These are phyloP conservation scores for Tipula confusa DNA, from an alignment of 2,888 invertebrate genomes.

Conservation along the genomic window DNA sequence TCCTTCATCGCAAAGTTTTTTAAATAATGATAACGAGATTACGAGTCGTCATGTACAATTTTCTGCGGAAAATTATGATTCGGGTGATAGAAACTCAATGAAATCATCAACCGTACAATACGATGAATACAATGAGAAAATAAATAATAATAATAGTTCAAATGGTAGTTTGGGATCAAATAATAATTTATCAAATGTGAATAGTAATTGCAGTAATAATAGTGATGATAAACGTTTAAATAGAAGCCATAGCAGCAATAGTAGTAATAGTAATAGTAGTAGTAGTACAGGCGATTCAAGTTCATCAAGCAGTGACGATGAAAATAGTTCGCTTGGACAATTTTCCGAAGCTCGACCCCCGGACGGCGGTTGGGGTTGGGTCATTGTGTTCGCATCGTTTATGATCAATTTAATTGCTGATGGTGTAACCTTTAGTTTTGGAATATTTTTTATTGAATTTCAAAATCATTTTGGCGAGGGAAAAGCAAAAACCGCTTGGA, in stretches of 20 bases:
- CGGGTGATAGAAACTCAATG: background rate
- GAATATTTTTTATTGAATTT: conserved; percentile 82
- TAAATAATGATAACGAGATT: conserved; percentile 26
- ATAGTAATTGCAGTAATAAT: conserved; percentile 20
- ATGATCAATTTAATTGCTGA: conserved; percentile 87
- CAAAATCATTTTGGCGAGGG: conserved; percentile 78
- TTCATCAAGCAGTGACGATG: conserved; percentile 52
- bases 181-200: conserved; percentile 21
- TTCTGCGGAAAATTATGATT: background rate
- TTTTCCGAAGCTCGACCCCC: conserved; percentile 68
- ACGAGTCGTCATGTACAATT: conserved; percentile 28
- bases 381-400: conserved; percentile 83
- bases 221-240: conserved; percentile 25
- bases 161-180: conserved; percentile 20
- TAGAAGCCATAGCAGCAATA: conserved; percentile 6
- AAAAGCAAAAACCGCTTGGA: conserved; percentile 84
- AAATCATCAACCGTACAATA: background rate
- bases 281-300: conserved; percentile 37
- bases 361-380: conserved; percentile 93
- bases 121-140: background rate
- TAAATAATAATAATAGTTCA: conserved; percentile 27
- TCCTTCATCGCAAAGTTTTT: conserved; percentile 40
- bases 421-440: conserved; percentile 89
- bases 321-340: conserved; percentile 60
- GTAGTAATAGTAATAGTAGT: background rate